phyloP scores from a whole-genome alignment of 2,113 vertebrate genomes.

The Panthera uncia region DNA sequence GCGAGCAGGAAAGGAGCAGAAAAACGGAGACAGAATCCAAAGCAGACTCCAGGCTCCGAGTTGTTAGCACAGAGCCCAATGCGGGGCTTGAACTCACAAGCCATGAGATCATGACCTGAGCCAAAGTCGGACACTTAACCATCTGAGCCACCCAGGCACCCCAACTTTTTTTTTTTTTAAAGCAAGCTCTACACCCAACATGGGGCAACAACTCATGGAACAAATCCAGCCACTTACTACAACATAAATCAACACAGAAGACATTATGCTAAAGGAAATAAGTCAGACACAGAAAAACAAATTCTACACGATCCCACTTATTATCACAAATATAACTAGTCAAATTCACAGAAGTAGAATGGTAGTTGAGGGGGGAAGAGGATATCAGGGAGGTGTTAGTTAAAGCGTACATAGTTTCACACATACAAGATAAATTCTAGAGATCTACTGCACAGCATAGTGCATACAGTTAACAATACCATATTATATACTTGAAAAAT shows the following conservation, averaged over 20 bases:
- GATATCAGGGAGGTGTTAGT: neutral
- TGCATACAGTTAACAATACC: neutral
- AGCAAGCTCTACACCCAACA: neutral
- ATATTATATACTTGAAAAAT: neutral
- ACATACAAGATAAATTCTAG: neutral
- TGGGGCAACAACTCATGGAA: neutral
- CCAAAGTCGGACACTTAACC: too few species aligned
- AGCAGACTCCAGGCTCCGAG: too few species aligned
- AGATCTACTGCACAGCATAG: neutral
- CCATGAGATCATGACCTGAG: too few species aligned
- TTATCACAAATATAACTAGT: neutral
- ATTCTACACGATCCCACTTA: neutral
- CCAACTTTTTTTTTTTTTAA: neutral
- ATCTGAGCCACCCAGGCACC: too few species aligned
- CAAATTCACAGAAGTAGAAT: neutral
- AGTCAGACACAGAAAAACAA: neutral
- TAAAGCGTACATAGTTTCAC: neutral
- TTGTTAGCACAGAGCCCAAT: too few species aligned
- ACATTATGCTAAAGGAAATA: neutral
- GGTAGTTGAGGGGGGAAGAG: neutral
- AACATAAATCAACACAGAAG: neutral
- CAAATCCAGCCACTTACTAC: neutral
- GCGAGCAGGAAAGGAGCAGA: too few species aligned
- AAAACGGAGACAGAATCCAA: too few species aligned
- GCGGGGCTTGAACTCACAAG: too few species aligned